Percentiles rank a stretch among this genome's conserved stretches.
These are phyloP conservation scores for Drosophila triauraria DNA, from an alignment of 1,140 invertebrate species.

Conservation along the genomic window DNA sequence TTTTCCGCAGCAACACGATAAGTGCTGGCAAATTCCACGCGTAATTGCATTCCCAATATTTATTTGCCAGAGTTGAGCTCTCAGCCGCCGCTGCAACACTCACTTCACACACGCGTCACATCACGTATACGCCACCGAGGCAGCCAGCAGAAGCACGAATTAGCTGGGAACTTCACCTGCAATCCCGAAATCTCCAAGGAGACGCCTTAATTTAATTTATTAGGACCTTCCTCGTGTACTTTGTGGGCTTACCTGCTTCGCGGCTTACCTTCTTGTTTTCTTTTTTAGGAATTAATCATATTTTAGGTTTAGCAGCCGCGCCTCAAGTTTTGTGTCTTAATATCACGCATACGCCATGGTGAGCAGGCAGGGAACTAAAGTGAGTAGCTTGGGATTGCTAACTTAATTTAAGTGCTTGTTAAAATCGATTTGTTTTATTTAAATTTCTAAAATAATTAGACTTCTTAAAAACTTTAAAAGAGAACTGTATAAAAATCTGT, in stretches of 20 bases:
- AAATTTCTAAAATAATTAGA: too few relatives aligned
- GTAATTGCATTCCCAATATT: conserved; percentile 80
- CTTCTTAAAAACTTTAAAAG: too few relatives aligned
- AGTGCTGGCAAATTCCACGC: conserved; percentile 73
- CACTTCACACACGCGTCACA: not conserved
- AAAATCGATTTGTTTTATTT: not conserved
- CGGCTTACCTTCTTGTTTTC: not conserved
- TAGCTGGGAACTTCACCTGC: conserved; percentile 9
- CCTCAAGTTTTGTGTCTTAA: conserved; percentile 10
- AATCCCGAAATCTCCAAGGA: conserved; percentile 33
- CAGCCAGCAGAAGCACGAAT: conserved; percentile 5
- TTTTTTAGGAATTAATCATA: conserved; percentile 30
- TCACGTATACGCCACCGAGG: conserved; percentile 13
- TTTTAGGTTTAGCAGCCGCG: conserved; percentile 5
- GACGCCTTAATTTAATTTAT: conserved; percentile 44
- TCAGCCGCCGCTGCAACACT: not conserved
- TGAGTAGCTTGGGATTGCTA: not conserved
- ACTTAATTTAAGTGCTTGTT: not conserved
- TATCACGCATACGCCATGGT: conserved; percentile 24
- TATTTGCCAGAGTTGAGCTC: conserved; percentile 42
- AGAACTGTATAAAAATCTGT: too few relatives aligned
- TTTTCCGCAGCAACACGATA: conserved; percentile 59
- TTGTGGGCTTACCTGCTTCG: conserved; percentile 13
- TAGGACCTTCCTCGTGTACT: conserved; percentile 16
- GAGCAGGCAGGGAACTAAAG: conserved; percentile 7